Conservation (phyloP, 2,888 invertebrate genomes). For the Chalcis sispes region DNA sequence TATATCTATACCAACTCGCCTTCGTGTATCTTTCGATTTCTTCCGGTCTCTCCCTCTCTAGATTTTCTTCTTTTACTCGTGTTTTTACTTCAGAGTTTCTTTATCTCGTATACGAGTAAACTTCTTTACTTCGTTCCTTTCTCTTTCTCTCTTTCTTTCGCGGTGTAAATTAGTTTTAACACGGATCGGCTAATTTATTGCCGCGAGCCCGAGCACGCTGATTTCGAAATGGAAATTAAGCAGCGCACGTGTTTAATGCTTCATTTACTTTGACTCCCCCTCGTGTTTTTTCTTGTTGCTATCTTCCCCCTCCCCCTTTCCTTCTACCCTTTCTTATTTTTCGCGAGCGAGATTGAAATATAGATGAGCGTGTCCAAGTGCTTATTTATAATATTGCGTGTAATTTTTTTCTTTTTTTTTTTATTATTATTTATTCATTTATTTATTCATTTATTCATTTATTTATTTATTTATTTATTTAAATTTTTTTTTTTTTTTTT, state of each 20-base stretch:
- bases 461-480: too few relatives aligned
- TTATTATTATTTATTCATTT: too few relatives aligned
- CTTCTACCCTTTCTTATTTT: neutral
- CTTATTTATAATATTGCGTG: constrained; percentile 23
- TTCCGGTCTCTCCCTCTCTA: too few relatives aligned
- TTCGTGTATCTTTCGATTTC: too few relatives aligned
- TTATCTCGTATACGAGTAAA: too few relatives aligned
- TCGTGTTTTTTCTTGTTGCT: too few relatives aligned
- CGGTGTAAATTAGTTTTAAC: constrained; percentile 30
- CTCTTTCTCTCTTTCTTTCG: too few relatives aligned
- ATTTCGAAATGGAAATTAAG: constrained; percentile 47
- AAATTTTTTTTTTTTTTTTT: neutral
- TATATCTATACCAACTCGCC: too few relatives aligned
- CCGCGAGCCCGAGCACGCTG: neutral
- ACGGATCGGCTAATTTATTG: constrained; percentile 33
- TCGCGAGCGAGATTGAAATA: constrained; percentile 6
- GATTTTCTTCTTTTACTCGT: too few relatives aligned
- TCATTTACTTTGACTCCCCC: constrained; percentile 29
- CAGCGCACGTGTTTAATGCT: constrained; percentile 36
- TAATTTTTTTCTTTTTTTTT: too few relatives aligned
- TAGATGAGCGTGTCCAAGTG: constrained; percentile 28
- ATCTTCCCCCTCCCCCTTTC: neutral
- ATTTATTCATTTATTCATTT: neutral
- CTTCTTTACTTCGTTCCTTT: too few relatives aligned
- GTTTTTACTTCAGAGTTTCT: too few relatives aligned